Base-by-base conservation (phyloP, 1,140 invertebrate species). In the Maniola jurtina region DNA sequence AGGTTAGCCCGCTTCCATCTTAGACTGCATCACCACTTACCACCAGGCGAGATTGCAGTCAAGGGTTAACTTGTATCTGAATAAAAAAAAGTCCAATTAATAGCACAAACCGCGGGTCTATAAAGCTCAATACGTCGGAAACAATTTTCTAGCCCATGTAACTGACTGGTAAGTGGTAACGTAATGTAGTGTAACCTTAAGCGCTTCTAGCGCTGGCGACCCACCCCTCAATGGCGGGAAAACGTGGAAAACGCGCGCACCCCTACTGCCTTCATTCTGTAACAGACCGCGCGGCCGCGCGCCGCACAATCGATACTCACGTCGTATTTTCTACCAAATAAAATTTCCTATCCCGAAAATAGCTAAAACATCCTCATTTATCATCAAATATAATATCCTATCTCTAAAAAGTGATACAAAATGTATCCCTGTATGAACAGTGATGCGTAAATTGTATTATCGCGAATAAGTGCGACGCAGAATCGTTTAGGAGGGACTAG, bases 211-310 rank as follows among this genome's bases (percentile, higher is more conserved):
- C 57, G 54, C 60, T 64, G 48, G 50, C 25, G 40, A 69, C 64
- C 70, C 80, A 83, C 78, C 80, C 81, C 75, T 71, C 71, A 72
- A 70, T 81, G 81, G 86, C 86, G 85, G 84, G 84, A 85, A 88
- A 89, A 77, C 55, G 69, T 72, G 83, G 84, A 89, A 89, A 89
- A 87, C 84, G 83, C 86, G 86, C 86, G 83, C 84, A 84, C 71
- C 73, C 79, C 75, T 77, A 73, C 80, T 72, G 77, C 79, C 68
- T 71, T 82, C 86, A 87, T 83, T 87, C 81, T 73, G 80, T 80
- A 67, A 66, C 56, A 74, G 74, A 80, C 55, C 78, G 83, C 79
- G 85, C 81, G 82, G 81, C 82, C 77, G 85, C 73, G 84, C 84
- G 85, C 81, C 84, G 84, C 81, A 70, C 73, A 84, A 89, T 89